Evolutionary conservation across 2,888 invertebrate species (phyloP), one percentile per base, ranked within the genome.

Genomic region (Trachelus tabidus): DNA sequence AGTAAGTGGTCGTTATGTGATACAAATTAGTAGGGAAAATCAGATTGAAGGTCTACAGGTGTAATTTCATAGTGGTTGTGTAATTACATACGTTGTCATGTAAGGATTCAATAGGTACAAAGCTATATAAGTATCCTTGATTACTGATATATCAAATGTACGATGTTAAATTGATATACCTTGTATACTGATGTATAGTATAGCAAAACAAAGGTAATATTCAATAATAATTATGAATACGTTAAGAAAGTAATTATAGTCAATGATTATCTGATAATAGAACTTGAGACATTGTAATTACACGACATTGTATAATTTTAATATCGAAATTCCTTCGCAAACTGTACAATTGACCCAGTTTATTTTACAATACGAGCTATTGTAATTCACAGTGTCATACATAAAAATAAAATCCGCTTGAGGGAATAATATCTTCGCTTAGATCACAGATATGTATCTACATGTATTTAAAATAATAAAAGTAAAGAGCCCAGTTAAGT

Each of bases 1-100:
- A 30, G n/a, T 31, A 69, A 69, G 34, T 71, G 34, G 30, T 30
- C 15, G 71, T 34, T 11, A 34, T 34, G 30, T 30, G 71, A 56
- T 56, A 56, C 56, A 56, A 56, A 56, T 56, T 56, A 56, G 56
- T 56, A 23, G 56, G 56, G 23, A 56, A 56, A 56, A 56, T 56
- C 23, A 56, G 23, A 56, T 56, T 56, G 23, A 56, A 71, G 71
- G 71, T 15, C 71, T 71, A 34, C 71, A 12, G 71, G 23, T 71
- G 71, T 71, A 71, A 71, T 71, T 71, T 71, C 71, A 71, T 71
- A 71, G 31, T 4, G 34, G 71, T 31, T 34, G 12, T 34, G 71
- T 71, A 71, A 71, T 34, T 71, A 33, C 71, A 71, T 56, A 56
- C 56, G 56, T 56, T 23, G 23, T 9, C 56, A 9, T 56, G 15